Conservation (phyloP, 1,140 invertebrate species). For the Drosophila tsacasi region DNA sequence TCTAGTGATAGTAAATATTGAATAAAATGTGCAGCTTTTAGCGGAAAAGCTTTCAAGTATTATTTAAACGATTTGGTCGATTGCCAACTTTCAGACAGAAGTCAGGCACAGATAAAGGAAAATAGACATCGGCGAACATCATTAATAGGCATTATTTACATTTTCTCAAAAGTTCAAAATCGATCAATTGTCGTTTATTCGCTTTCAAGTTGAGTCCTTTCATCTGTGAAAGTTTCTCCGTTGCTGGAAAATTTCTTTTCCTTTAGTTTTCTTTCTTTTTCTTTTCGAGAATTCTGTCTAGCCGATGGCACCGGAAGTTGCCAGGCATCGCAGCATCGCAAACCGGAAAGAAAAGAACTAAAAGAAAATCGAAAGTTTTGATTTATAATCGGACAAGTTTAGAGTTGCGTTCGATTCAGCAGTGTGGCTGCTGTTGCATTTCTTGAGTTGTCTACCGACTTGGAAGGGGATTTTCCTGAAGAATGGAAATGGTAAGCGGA, state of each 20-base stretch:
- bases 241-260: conserved; percentile 24
- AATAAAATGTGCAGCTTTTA: conserved; percentile 8
- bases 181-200: conserved; percentile 75
- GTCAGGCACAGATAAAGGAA: conserved; percentile 25
- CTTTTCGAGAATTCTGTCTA: conserved; percentile 51
- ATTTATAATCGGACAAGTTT: conserved; percentile 75
- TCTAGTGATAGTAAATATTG: conserved; percentile 47
- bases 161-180: conserved; percentile 48
- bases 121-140: conserved; percentile 29
- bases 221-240: conserved; percentile 52
- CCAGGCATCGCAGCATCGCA: conserved; percentile 27
- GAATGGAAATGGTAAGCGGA: conserved; percentile 17
- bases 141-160: conserved; percentile 66
- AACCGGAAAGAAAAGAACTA: conserved; percentile 32
- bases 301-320: conserved; percentile 62
- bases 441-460: conserved; percentile 15
- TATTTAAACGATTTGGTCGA: conserved; percentile 21
- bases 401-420: conserved; percentile 60
- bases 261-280: conserved; percentile 13
- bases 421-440: conserved; percentile 28
- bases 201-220: conserved; percentile 43
- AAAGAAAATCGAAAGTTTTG: conserved; percentile 75
- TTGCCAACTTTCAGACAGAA: conserved; percentile 33
- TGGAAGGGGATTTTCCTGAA: conserved; percentile 17
- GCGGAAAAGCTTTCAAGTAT: conserved; percentile 17